Evolutionary conservation across 2,888 invertebrate genomes (phyloP), one percentile per base, ranked within the genome.

Genomic region (Platycheirus albimanus): DNA sequence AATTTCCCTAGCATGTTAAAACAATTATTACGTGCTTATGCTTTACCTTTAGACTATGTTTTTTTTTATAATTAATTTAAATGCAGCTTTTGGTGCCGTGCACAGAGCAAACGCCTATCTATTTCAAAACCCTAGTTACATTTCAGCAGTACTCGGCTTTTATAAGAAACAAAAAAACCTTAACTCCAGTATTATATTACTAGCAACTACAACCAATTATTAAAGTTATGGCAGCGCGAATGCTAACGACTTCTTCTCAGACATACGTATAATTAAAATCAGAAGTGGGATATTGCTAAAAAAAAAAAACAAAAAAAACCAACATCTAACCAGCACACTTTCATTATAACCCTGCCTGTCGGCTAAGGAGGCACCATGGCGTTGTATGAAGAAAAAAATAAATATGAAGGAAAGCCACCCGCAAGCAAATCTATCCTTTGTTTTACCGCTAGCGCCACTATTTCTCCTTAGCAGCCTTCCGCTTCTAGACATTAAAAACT

Each of bases 221-320:
- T 80, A 69, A 75, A 75, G 54, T 80, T 69, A 80, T 75, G 56
- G 36, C 69, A 69, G 41, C 49, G 63, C 63, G 69, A 70, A 80
- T 63, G 63, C 69, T 75, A 80, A 80, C 54, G 75, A 80, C 75
- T 79, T 36, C 67, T 63, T 66, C 74, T 69, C 47, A 75, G 79
- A 79, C 79, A 70, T 13, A 66, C 19, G 30, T 78, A 66, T 79
- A 79, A 79, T 79, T 74, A 79, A 79, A 74, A 72, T 58, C 72
- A 47, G 71, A 61, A 72, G 67, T 20, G 41, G 41, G 45, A 47
- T 24, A 41, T 41, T 38, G 17, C 28, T 45, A 8, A 49, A 56
- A 58, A 66, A 45, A 19, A 19, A n/a, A 2, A 11, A 5, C 10
- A n/a, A n/a, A n/a, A n/a, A n/a, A n/a, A n/a, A n/a, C n/a, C n/a